phyloP scores from a whole-genome alignment of 2,888 invertebrate species.

The Muscina levida region DNA sequence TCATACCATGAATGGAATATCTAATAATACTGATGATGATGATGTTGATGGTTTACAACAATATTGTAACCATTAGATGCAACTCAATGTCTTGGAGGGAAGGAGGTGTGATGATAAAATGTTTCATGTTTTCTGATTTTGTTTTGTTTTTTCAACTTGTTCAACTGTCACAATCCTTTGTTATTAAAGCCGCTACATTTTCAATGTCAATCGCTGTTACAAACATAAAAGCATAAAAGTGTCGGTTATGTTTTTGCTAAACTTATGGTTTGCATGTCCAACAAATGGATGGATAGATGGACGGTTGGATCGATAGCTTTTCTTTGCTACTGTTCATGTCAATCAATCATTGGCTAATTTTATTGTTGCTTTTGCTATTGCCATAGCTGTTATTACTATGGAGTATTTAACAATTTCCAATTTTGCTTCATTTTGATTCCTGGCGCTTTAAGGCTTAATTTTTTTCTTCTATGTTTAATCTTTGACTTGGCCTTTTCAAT shows the following conservation, averaged over 20 bases:
- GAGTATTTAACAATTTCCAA: conserved; percentile 43
- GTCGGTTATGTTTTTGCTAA: background rate
- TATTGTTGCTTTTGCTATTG: conserved; percentile 16
- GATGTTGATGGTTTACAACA: conserved; percentile 3
- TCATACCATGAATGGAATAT: conserved; percentile 13
- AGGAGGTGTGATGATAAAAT: conserved; percentile 1
- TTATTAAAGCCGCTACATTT: conserved; percentile 45
- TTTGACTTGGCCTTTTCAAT: conserved; percentile 55
- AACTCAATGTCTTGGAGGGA: background rate
- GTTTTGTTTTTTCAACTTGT: conserved; percentile 31
- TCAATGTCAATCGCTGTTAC: conserved; percentile 54
- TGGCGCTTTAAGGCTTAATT: conserved; percentile 49
- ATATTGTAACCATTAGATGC: background rate
- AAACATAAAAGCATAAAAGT: background rate
- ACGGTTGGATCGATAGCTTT: conserved; percentile 6
- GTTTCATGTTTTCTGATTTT: conserved; percentile 29
- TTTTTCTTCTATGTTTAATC: conserved; percentile 50
- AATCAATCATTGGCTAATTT: conserved; percentile 56
- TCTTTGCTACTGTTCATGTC: conserved; percentile 60
- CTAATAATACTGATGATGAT: background rate
- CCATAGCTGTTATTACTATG: background rate
- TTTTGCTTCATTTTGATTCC: conserved; percentile 46
- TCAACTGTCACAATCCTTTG: conserved; percentile 48
- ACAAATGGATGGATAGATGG: too few relatives aligned
- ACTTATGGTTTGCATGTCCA: conserved; percentile 50